Evolutionary conservation across 1,140 invertebrate species (phyloP).

Genomic region (Euura lappo): DNA sequence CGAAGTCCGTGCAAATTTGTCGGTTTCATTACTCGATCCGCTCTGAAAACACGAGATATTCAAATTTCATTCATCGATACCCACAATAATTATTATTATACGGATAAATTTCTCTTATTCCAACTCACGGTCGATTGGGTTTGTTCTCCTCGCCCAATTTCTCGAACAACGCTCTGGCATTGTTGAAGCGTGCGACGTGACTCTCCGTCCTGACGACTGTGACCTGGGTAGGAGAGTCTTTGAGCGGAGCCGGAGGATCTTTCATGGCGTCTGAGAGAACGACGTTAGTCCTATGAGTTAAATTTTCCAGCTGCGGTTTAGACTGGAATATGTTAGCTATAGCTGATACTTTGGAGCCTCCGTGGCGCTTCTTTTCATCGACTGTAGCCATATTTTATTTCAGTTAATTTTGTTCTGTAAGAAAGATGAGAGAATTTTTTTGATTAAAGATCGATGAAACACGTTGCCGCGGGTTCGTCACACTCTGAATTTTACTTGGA

Average conservation of each 20-base stretch:
- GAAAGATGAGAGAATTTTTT: neutral
- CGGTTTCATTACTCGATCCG: constrained; percentile 47
- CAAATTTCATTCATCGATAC: neutral
- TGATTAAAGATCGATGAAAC: no score
- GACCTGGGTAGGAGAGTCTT: constrained; percentile 64
- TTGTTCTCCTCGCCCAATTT: constrained; percentile 83
- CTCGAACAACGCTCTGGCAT: constrained; percentile 90
- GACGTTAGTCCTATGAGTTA: constrained; percentile 52
- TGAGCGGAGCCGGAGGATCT: constrained; percentile 50
- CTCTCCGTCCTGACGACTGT: constrained; percentile 87
- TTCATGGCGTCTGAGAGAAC: constrained; percentile 51
- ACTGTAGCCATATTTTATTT: constrained; percentile 61
- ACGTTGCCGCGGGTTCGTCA: no score
- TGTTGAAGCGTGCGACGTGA: constrained; percentile 89
- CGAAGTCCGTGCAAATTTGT: constrained; percentile 54
- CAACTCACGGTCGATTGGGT: constrained; percentile 55
- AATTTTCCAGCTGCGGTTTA: constrained; percentile 59
- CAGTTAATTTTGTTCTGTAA: neutral
- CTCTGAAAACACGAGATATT: neutral
- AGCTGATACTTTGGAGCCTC: constrained; percentile 86
- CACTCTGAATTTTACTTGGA: no score
- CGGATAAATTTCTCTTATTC: neutral
- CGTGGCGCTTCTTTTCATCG: constrained; percentile 71
- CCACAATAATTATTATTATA: neutral
- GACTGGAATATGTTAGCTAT: constrained; percentile 89